phyloP scores from a whole-genome alignment of 2,113 vertebrate genomes.

The Vanacampus margaritifer region DNA sequence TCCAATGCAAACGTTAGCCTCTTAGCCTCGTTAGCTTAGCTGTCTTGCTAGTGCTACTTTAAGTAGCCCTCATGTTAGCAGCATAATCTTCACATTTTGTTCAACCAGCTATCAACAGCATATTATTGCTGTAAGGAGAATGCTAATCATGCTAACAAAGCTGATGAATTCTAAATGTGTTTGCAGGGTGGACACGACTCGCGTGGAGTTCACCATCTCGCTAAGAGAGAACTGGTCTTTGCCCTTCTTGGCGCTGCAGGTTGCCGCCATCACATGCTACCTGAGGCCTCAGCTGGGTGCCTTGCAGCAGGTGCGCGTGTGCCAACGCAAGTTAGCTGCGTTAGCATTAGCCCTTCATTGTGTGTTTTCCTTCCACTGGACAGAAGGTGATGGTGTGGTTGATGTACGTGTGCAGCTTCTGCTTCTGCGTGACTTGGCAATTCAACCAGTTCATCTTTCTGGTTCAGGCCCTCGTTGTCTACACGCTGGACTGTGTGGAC shows the following conservation, averaged over 20 bases:
- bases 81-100: no score
- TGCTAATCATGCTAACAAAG: background rate
- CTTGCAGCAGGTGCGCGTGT: constrained; percentile 76
- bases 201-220: constrained; percentile 96
- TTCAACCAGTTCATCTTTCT: constrained; percentile 97
- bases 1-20: background rate
- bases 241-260: constrained; percentile 91
- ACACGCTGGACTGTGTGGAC: constrained; percentile 83
- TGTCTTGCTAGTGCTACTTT: no score
- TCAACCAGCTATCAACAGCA: no score
- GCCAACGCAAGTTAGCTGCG: background rate
- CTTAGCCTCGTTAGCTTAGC: background rate
- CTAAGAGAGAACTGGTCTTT: constrained; percentile 97
- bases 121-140: no score
- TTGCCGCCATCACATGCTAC: constrained; percentile 85
- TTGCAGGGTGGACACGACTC: constrained; percentile 89
- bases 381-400: constrained; percentile 82
- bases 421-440: constrained; percentile 95
- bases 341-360: background rate
- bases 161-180: background rate
- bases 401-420: constrained; percentile 84
- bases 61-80: no score
- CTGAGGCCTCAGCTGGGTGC: constrained; percentile 79
- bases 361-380: constrained; percentile 14
- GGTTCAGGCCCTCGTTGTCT: constrained; percentile 86